Evolutionary conservation across 2,113 vertebrate species (phyloP).

Genomic region (Macquaria ambigua): DNA sequence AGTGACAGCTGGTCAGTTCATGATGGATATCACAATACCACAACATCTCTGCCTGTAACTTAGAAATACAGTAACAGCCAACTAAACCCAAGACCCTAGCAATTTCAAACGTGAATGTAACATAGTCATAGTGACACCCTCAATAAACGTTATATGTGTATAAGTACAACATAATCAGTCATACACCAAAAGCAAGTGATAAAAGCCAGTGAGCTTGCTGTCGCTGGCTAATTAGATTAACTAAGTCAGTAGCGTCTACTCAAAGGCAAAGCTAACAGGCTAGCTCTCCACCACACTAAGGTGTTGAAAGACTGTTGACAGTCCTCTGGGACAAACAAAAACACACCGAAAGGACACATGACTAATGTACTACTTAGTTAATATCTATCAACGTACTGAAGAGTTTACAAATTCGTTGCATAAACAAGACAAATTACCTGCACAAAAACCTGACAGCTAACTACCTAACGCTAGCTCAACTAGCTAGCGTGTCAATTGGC

Average conservation of each 20-base stretch:
- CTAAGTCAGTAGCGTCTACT: slow-evolving; percentile 2
- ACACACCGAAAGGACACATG: background rate
- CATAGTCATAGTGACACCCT: background rate
- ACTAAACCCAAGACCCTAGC: background rate
- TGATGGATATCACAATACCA: background rate
- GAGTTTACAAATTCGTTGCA: background rate
- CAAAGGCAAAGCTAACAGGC: background rate
- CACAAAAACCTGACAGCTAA: slow-evolving; percentile 20
- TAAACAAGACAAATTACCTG: background rate
- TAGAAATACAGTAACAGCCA: background rate
- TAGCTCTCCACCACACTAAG: background rate
- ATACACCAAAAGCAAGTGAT: background rate
- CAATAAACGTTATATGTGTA: background rate
- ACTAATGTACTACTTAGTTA: background rate
- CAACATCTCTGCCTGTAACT: background rate
- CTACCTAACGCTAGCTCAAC: slow-evolving; percentile 16
- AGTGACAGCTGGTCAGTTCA: background rate
- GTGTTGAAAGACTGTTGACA: background rate
- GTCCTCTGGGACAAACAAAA: background rate
- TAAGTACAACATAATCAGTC: background rate
- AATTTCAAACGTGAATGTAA: background rate
- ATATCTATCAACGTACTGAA: background rate
- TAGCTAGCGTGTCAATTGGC: slow-evolving; percentile 34
- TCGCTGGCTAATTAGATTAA: slow-evolving; percentile 30
- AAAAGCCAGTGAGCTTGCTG: background rate